A percentile compares a stretch with the other conserved stretches of the same genome.
phyloP scores from a whole-genome alignment of 2,797 vertebrate genomes.

The Aplochiton taeniatus region DNA sequence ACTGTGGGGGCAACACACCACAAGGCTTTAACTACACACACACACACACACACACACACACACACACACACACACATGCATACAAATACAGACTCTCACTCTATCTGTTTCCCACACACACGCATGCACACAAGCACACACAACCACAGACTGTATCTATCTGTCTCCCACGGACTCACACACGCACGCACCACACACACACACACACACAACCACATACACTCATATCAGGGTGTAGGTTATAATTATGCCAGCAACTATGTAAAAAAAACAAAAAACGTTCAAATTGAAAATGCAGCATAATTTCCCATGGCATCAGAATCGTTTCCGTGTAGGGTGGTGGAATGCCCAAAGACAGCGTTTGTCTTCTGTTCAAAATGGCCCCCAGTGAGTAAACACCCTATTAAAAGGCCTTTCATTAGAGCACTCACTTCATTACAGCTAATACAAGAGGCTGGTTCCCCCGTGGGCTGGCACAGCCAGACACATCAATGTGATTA shows the following conservation, averaged over 20 bases:
- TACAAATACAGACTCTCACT: too few relatives aligned
- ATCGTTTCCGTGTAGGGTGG: conserved; percentile 7
- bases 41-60: conserved; percentile 7
- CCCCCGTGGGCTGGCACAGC: conserved; percentile 48
- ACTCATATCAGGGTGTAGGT: too few relatives aligned
- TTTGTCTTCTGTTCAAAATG: conserved; percentile 51
- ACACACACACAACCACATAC: too few relatives aligned
- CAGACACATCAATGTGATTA: conserved; percentile 49
- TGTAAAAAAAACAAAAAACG: too few relatives aligned
- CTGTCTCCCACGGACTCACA: too few relatives aligned
- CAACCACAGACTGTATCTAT: too few relatives aligned
- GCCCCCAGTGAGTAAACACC: conserved; percentile 52
- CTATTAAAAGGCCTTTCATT: conserved; percentile 70
- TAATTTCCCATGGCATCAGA: too few relatives aligned
- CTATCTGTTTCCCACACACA: too few relatives aligned
- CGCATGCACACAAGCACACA: too few relatives aligned
- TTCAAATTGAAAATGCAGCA: too few relatives aligned
- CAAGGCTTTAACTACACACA: conserved; percentile 17
- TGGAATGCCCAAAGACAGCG: conserved; percentile 39
- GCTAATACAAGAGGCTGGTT: conserved; percentile 60
- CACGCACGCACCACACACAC: too few relatives aligned
- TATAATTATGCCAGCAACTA: too few relatives aligned
- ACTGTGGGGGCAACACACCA: conserved; percentile 13
- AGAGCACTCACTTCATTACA: conserved; percentile 57
- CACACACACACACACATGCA: not conserved